A percentile compares a stretch with the other conserved stretches of the same genome.
phyloP scores from a whole-genome alignment of 2,113 vertebrate genomes.

The Malurus cyaneus region DNA sequence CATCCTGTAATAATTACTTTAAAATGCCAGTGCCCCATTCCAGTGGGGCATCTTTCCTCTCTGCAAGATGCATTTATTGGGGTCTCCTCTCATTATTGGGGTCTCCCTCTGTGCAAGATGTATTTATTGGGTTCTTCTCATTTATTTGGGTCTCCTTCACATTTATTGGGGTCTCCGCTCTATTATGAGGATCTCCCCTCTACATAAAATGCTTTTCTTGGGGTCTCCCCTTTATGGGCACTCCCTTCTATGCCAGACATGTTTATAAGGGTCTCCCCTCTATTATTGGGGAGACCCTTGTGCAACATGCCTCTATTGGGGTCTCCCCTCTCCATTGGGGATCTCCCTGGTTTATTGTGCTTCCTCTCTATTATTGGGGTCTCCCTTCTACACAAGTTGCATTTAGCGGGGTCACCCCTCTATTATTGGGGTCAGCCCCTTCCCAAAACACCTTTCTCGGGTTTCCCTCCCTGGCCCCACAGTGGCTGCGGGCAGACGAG shows the following conservation, averaged over 20 bases:
- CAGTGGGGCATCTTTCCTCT: not conserved
- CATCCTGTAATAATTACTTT: fast-evolving
- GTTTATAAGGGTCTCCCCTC: not conserved
- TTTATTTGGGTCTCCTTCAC: not conserved
- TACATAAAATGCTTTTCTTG: not conserved
- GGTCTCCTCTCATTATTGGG: not conserved
- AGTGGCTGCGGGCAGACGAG: conserved; percentile 93
- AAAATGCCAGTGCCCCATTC: not conserved
- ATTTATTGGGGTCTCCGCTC: not conserved
- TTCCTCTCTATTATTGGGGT: not conserved
- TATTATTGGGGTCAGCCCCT: not conserved
- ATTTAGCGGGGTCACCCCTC: not conserved
- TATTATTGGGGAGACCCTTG: fast-evolving
- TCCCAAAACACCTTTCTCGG: not conserved
- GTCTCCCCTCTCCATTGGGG: not conserved
- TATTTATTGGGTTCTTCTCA: not conserved
- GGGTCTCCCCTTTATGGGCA: not conserved
- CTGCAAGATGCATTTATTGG: not conserved
- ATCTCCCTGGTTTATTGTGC: not conserved
- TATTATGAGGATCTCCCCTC: not conserved
- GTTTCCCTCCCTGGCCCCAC: not conserved
- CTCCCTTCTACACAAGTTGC: not conserved
- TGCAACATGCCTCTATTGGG: not conserved
- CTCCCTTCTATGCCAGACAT: not conserved
- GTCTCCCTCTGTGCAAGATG: fast-evolving